phyloP scores from a whole-genome alignment of 2,888 invertebrate genomes.

The Diadromus collaris region DNA sequence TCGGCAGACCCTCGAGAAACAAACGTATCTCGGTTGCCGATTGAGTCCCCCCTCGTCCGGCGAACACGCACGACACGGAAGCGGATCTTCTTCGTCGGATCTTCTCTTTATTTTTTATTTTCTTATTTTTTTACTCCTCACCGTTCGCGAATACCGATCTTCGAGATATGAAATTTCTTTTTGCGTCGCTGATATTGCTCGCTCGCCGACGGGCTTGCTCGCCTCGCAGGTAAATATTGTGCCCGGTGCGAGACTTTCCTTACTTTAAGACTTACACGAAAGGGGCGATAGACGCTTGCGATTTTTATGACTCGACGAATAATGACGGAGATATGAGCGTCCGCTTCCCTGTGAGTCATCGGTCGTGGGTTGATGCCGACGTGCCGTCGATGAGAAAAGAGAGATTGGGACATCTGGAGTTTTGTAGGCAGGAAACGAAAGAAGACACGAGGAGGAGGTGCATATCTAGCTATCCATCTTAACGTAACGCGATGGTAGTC shows the following conservation, averaged over 20 bases:
- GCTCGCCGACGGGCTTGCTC: neutral
- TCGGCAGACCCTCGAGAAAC: slow-evolving; percentile 31
- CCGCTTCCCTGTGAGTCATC: slow-evolving; percentile 14
- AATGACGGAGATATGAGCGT: neutral
- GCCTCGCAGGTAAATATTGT: slow-evolving; percentile 18
- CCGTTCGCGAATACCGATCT: slow-evolving; percentile 52
- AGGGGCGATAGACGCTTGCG: slow-evolving; percentile 4
- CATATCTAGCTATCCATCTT: neutral
- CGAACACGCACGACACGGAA: slow-evolving; percentile 58
- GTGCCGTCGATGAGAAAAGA: slow-evolving; percentile 10
- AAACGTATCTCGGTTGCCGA: slow-evolving; percentile 22
- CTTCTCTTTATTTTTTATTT: neutral
- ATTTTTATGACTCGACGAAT: slow-evolving; percentile 24
- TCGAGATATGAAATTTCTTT: slow-evolving; percentile 54
- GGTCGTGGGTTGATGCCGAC: neutral
- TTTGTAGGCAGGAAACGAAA: neutral
- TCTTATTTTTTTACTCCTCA: slow-evolving; percentile 5
- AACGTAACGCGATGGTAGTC: neutral
- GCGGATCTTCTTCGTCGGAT: slow-evolving; percentile 36
- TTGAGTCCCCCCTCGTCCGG: slow-evolving; percentile 17
- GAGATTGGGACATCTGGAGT: neutral
- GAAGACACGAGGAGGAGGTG: neutral
- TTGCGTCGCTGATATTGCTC: slow-evolving; percentile 25
- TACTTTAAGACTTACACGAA: neutral
- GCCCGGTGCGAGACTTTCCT: slow-evolving; percentile 37